Base-by-base conservation (phyloP, 2,888 invertebrate species). In the Apoda limacodes region DNA sequence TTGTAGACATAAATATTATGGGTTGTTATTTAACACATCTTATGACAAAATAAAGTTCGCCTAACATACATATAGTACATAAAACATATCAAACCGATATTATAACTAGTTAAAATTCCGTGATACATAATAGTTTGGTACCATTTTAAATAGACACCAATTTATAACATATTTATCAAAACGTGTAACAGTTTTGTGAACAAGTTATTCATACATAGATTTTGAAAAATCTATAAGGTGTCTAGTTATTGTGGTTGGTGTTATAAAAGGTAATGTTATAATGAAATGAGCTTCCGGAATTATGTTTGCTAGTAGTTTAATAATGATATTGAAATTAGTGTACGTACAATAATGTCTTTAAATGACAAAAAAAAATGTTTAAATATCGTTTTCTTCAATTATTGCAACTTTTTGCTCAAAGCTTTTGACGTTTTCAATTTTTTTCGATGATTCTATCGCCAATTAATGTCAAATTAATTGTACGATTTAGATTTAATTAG, bases 11-110 rank as follows among this genome's bases (percentile, higher is more conserved):
- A 55, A 35, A 40, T 44, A 62, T 52, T 46, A 49, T 58, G 47
- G 52, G 56, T 66, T 64, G 55, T 64, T 64, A 36, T 47, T 43
- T 17, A 48, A 61, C 55, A 60, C 57, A 60, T 69, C 64, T 65
- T 68, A 69, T 67, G 71, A 67, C 47, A 48, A 55, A 48, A 55
- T 46, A 29, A 55, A 54, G 55, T 55, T 60, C 61, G 60, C 62
- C 60, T 62, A 67, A 63, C 64, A 50, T n/a, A n/a, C n/a, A n/a
- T 65, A 69, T 74, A 75, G 70, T 74, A 76, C 71, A 76, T 69
- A 55, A 70, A 68, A 78, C 78, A 78, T 78, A 78, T 76, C 78
- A 78, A 61, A 62, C 51, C 45, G 51, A 63, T 55, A 52, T 62
- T 63, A 55, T 46, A 55, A 53, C 51, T 55, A 59, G 46, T 54